Conservation (phyloP, 2,797 vertebrate genomes). For the Galagoides demidoff region DNA sequence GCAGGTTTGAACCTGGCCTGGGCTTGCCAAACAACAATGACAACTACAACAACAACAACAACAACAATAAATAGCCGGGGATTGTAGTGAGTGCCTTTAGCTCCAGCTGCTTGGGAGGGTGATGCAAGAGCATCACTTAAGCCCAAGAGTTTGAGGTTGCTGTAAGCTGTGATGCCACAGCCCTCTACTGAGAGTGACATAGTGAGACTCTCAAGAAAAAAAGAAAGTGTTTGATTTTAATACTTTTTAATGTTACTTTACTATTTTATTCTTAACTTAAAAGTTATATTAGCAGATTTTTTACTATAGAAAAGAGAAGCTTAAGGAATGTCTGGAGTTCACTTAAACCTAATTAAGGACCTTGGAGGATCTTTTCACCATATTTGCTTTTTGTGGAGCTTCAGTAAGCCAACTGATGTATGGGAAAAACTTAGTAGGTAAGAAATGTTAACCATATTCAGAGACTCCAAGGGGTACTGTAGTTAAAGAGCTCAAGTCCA, state of each 20-base stretch:
- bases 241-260: not conserved
- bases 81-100: too few species aligned
- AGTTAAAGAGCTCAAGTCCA: conserved; percentile 37
- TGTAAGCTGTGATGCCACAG: too few species aligned
- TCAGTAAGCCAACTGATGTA: not conserved
- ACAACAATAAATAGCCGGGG: too few species aligned
- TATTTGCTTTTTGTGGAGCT: not conserved
- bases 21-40: too few species aligned
- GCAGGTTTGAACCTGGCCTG: too few species aligned
- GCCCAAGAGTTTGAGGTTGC: too few species aligned
- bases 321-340: not conserved
- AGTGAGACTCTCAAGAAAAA: too few species aligned
- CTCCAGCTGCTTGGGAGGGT: too few species aligned
- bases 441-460: not conserved
- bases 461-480: not conserved
- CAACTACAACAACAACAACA: too few species aligned
- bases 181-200: too few species aligned
- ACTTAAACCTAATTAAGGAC: not conserved
- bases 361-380: not conserved
- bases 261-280: conserved; percentile 37
- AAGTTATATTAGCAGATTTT: conserved; percentile 32
- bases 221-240: conserved; percentile 23
- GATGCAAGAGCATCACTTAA: too few species aligned
- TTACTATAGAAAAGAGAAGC: not conserved
- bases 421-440: not conserved